Conservation (phyloP, 2,797 vertebrate genomes). For the Poeciliopsis paucimaculata region DNA sequence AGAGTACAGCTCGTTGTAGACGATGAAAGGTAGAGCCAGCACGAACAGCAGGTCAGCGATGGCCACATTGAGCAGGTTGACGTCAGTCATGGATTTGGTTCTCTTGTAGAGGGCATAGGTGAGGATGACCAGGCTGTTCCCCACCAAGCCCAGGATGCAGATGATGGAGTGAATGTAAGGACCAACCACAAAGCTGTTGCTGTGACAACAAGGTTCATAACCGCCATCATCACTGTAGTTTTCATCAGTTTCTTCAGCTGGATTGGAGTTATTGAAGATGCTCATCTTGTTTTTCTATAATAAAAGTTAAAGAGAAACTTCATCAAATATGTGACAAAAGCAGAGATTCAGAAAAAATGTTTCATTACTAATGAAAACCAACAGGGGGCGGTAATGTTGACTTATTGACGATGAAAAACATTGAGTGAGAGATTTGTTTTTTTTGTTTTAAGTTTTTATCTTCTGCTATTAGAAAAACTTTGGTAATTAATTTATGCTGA, state of each 20-base stretch:
- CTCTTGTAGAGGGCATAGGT: constrained; percentile 90
- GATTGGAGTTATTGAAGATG: too few relatives aligned
- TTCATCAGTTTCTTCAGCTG: too few relatives aligned
- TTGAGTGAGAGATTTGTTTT: too few relatives aligned
- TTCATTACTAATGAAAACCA: too few relatives aligned
- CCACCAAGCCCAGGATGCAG: constrained; percentile 84
- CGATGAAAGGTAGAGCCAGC: constrained; percentile 82
- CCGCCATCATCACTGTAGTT: too few relatives aligned
- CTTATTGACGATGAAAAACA: too few relatives aligned
- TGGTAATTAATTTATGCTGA: too few relatives aligned
- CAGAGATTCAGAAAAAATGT: background rate
- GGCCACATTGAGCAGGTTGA: constrained; percentile 92
- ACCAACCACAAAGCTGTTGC: constrained; percentile 33
- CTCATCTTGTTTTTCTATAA: too few relatives aligned
- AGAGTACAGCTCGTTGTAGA: constrained; percentile 80
- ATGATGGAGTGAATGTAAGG: constrained; percentile 82
- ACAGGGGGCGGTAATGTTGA: too few relatives aligned
- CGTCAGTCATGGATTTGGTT: constrained; percentile 89
- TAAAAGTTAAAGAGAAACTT: background rate
- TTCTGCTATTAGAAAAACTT: too few relatives aligned
- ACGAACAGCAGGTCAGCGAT: constrained; percentile 89
- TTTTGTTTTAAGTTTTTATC: too few relatives aligned
- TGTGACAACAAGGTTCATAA: constrained; percentile 30
- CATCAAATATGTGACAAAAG: background rate
- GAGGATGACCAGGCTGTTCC: constrained; percentile 87